Percentiles rank a stretch among this genome's conserved stretches.
phyloP scores from a whole-genome alignment of 2,113 vertebrate genomes.

The Sinosuthora webbiana region DNA sequence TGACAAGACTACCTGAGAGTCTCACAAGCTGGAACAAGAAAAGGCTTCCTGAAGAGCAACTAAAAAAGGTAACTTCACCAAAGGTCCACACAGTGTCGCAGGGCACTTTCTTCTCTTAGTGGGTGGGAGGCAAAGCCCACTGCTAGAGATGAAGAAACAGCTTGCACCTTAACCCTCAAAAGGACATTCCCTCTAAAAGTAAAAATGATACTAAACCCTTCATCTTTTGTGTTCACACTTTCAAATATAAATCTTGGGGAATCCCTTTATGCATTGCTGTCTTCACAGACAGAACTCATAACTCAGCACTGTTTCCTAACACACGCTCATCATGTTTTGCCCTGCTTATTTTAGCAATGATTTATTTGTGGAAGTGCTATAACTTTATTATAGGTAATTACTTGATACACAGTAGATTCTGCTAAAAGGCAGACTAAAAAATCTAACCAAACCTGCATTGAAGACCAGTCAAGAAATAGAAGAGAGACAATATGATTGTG shows the following conservation, averaged over 20 bases:
- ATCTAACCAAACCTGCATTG: background rate
- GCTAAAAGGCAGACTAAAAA: background rate
- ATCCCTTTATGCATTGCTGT: background rate
- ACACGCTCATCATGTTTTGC: background rate
- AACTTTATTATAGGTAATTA: background rate
- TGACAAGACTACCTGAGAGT: constrained; percentile 21
- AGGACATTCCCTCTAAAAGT: constrained; percentile 41
- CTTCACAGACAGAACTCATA: background rate
- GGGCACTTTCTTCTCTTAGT: constrained; percentile 65
- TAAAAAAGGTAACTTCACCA: constrained; percentile 47
- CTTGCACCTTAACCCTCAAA: constrained; percentile 45
- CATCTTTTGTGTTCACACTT: constrained; percentile 46
- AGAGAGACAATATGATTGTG: background rate
- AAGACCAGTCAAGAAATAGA: background rate
- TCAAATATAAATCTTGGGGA: constrained; percentile 33
- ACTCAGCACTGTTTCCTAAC: background rate
- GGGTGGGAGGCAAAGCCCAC: constrained; percentile 55
- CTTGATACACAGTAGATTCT: background rate
- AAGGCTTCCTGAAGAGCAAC: constrained; percentile 53
- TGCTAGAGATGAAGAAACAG: constrained; percentile 47
- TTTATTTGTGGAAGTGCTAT: background rate
- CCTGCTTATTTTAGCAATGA: background rate
- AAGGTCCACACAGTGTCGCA: constrained; percentile 31
- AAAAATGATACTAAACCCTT: constrained; percentile 22
- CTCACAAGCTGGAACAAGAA: constrained; percentile 59